Conservation (phyloP, 2,797 vertebrate species). For the Hippopotamyrus pictus region DNA sequence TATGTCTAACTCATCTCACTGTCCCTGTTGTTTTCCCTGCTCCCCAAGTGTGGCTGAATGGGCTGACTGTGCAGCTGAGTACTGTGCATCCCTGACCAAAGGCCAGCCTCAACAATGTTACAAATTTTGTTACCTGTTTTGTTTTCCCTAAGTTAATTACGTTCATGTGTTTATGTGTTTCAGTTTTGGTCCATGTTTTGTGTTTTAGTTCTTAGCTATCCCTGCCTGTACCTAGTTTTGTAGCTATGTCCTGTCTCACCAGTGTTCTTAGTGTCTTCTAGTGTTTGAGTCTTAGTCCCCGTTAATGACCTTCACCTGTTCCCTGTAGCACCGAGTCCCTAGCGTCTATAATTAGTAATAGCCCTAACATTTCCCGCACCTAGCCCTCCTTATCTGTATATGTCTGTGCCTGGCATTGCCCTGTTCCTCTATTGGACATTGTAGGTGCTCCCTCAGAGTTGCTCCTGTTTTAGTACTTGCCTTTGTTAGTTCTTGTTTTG, state of each 20-base stretch:
- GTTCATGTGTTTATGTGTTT: neutral
- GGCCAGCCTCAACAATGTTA: neutral
- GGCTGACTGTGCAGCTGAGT: neutral
- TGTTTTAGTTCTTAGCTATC: neutral
- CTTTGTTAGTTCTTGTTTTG: neutral
- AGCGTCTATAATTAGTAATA: neutral
- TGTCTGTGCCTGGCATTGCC: neutral
- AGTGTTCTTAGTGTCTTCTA: neutral
- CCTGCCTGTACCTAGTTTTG: neutral
- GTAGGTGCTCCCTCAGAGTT: neutral
- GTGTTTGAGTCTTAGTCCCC: neutral
- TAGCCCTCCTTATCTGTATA: neutral
- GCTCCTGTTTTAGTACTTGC: neutral
- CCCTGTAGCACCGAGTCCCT: neutral
- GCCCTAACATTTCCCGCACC: neutral
- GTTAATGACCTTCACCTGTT: neutral
- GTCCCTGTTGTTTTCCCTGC: neutral
- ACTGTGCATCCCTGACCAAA: neutral
- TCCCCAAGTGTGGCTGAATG: neutral
- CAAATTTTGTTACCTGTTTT: neutral
- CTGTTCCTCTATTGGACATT: neutral
- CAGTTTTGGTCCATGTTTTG: neutral
- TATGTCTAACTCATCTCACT: neutral
- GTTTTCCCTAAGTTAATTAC: neutral
- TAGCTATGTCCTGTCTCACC: neutral